Conservation (phyloP, 2,113 vertebrate genomes). For the Peromyscus maniculatus region DNA sequence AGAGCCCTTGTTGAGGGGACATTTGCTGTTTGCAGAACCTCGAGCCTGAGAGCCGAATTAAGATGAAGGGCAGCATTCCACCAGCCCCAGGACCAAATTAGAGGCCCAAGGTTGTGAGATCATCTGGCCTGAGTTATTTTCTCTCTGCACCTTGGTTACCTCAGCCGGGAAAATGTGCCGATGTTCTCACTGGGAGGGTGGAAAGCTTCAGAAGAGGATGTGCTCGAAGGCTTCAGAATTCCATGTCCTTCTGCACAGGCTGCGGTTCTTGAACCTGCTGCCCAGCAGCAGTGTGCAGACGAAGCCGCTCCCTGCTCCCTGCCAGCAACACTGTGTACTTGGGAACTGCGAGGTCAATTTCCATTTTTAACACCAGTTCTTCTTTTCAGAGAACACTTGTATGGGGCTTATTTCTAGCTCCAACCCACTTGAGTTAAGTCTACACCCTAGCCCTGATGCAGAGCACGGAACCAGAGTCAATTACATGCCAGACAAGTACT, state of each 20-base stretch:
- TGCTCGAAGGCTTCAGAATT: background rate
- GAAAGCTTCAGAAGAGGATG: background rate
- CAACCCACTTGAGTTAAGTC: constrained; percentile 37
- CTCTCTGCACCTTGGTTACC: background rate
- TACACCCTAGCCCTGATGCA: background rate
- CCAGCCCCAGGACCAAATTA: background rate
- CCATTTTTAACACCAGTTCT: constrained; percentile 68
- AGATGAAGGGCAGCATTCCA: background rate
- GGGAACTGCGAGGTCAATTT: background rate
- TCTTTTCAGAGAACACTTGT: constrained; percentile 18
- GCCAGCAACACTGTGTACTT: background rate
- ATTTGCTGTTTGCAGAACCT: background rate
- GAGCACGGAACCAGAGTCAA: background rate
- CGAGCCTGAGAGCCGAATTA: background rate
- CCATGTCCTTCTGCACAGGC: fast-evolving
- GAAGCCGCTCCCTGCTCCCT: background rate
- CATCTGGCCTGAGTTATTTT: background rate
- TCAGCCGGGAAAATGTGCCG: background rate
- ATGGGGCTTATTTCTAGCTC: background rate
- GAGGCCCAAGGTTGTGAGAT: background rate
- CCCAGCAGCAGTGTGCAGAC: background rate
- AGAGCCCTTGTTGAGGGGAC: background rate
- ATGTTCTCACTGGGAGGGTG: background rate
- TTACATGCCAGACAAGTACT: too few species aligned
- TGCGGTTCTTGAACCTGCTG: background rate